phyloP scores from a whole-genome alignment of 1,140 invertebrate species.

The Venturia canescens region DNA sequence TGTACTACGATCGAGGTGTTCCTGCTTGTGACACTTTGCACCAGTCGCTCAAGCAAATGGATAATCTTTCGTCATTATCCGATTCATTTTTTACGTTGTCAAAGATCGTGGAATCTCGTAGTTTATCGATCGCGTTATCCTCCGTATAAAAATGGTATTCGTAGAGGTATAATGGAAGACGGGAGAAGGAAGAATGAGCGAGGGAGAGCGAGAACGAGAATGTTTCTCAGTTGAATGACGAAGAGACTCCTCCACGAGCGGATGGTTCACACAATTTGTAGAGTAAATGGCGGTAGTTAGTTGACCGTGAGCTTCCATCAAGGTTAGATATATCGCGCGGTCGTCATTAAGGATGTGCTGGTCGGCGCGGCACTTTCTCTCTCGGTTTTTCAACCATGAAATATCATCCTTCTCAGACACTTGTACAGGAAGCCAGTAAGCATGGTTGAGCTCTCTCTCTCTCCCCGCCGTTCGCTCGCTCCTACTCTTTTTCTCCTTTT shows the following conservation, averaged over 20 bases:
- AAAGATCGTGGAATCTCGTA: too few relatives aligned
- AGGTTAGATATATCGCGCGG: constrained; percentile 53
- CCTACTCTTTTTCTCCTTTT: not conserved
- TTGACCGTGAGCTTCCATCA: constrained; percentile 27
- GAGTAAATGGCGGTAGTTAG: constrained; percentile 46
- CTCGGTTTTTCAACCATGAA: constrained; percentile 30
- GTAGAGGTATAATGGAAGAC: too few relatives aligned
- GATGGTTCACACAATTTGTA: constrained; percentile 50
- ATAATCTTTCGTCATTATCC: too few relatives aligned
- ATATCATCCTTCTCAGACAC: constrained; percentile 32
- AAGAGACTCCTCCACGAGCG: constrained; percentile 6
- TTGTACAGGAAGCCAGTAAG: constrained; percentile 11
- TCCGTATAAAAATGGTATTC: too few relatives aligned
- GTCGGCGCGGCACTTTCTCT: constrained; percentile 27
- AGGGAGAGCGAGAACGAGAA: not conserved
- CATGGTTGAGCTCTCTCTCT: constrained; percentile 8
- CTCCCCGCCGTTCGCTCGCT: not conserved
- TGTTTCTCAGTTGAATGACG: constrained; percentile 40
- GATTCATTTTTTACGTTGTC: too few relatives aligned
- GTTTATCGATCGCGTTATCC: too few relatives aligned
- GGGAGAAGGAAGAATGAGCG: constrained; percentile 9
- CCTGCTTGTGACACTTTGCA: not conserved
- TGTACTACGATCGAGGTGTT: too few relatives aligned
- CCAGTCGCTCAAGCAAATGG: too few relatives aligned
- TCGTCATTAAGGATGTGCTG: constrained; percentile 59